phyloP scores from a whole-genome alignment of 1,140 invertebrate genomes.

The Drosophila sp. region DNA sequence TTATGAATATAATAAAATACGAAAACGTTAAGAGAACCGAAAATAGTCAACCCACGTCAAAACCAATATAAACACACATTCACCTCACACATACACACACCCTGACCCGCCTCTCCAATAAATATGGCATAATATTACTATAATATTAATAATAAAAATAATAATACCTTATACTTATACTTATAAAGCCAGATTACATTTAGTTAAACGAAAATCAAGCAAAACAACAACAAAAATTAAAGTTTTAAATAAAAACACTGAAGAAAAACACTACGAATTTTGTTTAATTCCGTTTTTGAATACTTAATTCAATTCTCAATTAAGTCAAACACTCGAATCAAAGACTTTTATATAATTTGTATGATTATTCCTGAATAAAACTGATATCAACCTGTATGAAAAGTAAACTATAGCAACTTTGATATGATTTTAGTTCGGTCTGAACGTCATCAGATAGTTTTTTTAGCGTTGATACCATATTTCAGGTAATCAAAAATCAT shows the following conservation, averaged over 20 bases:
- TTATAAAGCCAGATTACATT: slow-evolving; percentile 57
- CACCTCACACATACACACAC: background rate
- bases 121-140: slow-evolving; percentile 16
- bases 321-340: too few relatives aligned
- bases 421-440: too few relatives aligned
- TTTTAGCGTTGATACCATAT: too few relatives aligned
- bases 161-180: slow-evolving; percentile 46
- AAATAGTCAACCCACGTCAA: slow-evolving; percentile 16
- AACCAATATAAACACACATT: background rate
- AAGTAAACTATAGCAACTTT: too few relatives aligned
- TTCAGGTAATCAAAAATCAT: too few relatives aligned
- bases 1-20: slow-evolving; percentile 26
- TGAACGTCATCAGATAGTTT: too few relatives aligned
- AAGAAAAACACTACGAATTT: slow-evolving; percentile 6
- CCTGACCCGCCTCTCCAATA: background rate
- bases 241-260: slow-evolving; percentile 58
- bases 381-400: too few relatives aligned
- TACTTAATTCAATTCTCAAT: too few relatives aligned
- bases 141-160: slow-evolving; percentile 49
- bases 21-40: slow-evolving; percentile 46
- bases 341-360: too few relatives aligned
- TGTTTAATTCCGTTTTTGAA: background rate
- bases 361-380: too few relatives aligned
- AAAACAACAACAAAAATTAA: slow-evolving; percentile 16
- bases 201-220: slow-evolving; percentile 63